Evolutionary conservation across 1,140 invertebrate species (phyloP).

Genomic region (Bombyx mori): DNA sequence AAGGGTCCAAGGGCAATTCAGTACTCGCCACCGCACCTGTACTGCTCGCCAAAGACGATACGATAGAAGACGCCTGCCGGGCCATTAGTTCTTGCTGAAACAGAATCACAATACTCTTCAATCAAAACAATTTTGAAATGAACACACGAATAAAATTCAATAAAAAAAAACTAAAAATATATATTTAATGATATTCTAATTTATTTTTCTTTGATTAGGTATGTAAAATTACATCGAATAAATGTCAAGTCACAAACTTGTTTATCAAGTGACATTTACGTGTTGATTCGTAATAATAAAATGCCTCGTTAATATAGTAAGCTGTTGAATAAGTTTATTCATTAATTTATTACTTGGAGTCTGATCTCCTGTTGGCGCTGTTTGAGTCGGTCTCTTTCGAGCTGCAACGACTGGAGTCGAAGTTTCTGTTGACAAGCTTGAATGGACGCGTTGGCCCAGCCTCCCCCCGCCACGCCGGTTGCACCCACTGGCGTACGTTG

Average conservation of each 20-base stretch:
- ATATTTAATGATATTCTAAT: neutral
- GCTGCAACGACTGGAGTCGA: conserved; percentile 85
- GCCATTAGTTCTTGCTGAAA: conserved; percentile 81
- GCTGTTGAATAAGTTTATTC: too few species aligned
- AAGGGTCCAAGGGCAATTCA: conserved; percentile 81
- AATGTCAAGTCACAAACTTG: too few species aligned
- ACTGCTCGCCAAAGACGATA: conserved; percentile 62
- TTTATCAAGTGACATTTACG: too few species aligned
- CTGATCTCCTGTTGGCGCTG: conserved; percentile 91
- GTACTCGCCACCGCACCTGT: conserved; percentile 63
- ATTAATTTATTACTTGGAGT: conserved; percentile 75
- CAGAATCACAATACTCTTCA: neutral
- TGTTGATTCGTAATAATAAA: too few species aligned
- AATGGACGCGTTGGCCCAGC: conserved; percentile 70
- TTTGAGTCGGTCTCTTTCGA: conserved; percentile 89
- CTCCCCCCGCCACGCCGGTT: conserved; percentile 73
- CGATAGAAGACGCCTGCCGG: conserved; percentile 69
- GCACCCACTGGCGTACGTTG: conserved; percentile 78
- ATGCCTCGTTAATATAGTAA: too few species aligned
- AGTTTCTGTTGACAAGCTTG: conserved; percentile 84
- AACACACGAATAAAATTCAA: too few species aligned
- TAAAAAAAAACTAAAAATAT: too few species aligned
- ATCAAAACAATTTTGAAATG: too few species aligned
- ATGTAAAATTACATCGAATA: too few species aligned
- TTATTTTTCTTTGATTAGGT: neutral